Percentiles rank a stretch among this genome's conserved stretches.
These are phyloP conservation scores for Ochlodes sylvanus DNA, from an alignment of 2,888 invertebrate species.

Conservation along the genomic window DNA sequence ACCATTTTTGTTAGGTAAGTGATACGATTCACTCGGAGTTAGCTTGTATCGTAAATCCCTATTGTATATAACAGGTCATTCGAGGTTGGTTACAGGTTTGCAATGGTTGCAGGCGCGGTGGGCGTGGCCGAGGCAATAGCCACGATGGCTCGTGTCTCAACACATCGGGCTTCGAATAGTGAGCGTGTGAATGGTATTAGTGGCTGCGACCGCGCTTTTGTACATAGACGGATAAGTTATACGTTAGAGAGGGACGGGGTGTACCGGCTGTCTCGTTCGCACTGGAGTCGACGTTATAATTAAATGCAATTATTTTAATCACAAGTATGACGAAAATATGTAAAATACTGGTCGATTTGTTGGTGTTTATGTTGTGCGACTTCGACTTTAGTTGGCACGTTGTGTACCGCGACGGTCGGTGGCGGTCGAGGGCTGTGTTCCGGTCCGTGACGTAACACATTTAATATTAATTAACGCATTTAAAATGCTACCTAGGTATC, in stretches of 20 bases:
- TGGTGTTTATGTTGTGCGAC: slow-evolving; percentile 5
- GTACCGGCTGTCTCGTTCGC: slow-evolving; percentile 5
- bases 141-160: not conserved
- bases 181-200: slow-evolving; percentile 14
- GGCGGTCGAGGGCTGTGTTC: slow-evolving; percentile 16
- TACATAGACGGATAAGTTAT: slow-evolving; percentile 13
- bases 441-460: slow-evolving; percentile 37
- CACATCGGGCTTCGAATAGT: slow-evolving; percentile 21
- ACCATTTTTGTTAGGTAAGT: not conserved
- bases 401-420: slow-evolving; percentile 18
- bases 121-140: not conserved
- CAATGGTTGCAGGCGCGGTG: not conserved
- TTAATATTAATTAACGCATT: slow-evolving; percentile 46
- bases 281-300: not conserved
- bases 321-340: slow-evolving; percentile 10
- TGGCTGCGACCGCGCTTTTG: slow-evolving; percentile 17
- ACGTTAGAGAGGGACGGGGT: slow-evolving; percentile 1
- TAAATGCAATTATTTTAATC: slow-evolving; percentile 12
- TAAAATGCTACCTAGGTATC: slow-evolving; percentile 46
- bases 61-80: not conserved
- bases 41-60: too few relatives aligned
- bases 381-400: not conserved
- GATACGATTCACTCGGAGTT: too few relatives aligned
- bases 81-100: not conserved
- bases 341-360: slow-evolving; percentile 12